Base-by-base conservation (phyloP, 2,888 invertebrate species). In the Sphecodes monilicornis region DNA sequence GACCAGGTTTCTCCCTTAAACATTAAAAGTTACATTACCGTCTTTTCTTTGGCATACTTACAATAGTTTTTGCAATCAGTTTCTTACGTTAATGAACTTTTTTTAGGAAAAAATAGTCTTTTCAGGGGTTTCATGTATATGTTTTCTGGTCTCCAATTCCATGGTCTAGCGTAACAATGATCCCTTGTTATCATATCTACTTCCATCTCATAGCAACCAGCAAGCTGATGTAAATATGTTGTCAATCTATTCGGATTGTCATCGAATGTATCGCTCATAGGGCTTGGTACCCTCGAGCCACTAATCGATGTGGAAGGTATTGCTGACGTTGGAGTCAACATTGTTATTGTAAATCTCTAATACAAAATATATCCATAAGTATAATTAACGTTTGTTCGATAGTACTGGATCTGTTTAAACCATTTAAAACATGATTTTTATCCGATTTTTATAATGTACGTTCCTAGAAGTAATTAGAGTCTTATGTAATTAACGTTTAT, bases 161-260 rank as follows among this genome's bases (percentile, higher is more conserved):
- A 96, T 74, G 97, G 97, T 89, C 97, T 96, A 13, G 97, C 96
- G 92, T 98, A 98, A 91, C 96, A 96, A 91, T 98, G 97, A 91
- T 98, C 97, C 94, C 97, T 96, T 83, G 95, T 91, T 64, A 96
- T 95, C 4, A 94, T 86, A 85, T 95, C 93, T n/a, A 92, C 87
- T 68, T 95, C 94, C 60, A 92, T 91, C 72, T 95, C 95, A 89
- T 94, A 89, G 78, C 86, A 92, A 26, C 94, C 94, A 81, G 94
- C 93, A 16, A 94, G 84, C 32, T 91, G 91, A 75, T 93, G 94
- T 66, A 94, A 90, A 88, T 94, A 95, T 54, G 90, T 88, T 41
- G 92, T 92, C 64, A 95, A 92, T 94, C 95, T 95, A 93, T 95
- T 96, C 92, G 95, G 94, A 95, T 94, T 95, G 91, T 95, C 96